Evolutionary conservation across 2,797 vertebrate species (phyloP), one percentile per base, ranked within the genome.

Genomic region (Intellagama lesueurii): DNA sequence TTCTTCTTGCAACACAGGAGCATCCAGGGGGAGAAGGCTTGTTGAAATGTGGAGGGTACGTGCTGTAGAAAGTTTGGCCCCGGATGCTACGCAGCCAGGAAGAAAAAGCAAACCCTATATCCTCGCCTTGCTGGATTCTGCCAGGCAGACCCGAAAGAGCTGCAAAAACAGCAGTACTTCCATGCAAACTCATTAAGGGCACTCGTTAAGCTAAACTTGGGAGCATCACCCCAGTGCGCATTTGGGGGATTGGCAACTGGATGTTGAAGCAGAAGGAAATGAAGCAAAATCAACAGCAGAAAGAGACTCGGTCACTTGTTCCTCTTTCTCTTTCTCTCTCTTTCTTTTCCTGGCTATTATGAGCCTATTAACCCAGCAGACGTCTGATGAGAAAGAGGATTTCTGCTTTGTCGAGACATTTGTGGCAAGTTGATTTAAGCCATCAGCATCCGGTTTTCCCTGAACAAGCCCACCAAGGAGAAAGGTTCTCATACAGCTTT

Each of bases 271-370:
- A 7, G 26, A 30, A n/a, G 30, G 22, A 66, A 26, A 24, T 49
- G 77, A 22, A 80, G 32, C 75, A 84, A 72, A 79, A 70, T 69
- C 88, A 78, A 80, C 69, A 87, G 82, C 9, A 14, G 35, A 92
- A 66, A 32, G 22, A 70, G 24, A 68, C 56, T 24, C n/a, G 22
- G 82, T 3, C 3, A 40, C 40, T 40, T 40, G 4, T 6, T 52
- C 69, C 44, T 32, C 16, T 70, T 28, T 30, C 32, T 47, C 3
- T 32, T n/a, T 73, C 14, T 35, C 9, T 14, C 8, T n/a, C 9
- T 12, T 12, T n/a, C 12, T 26, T 35, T 22, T 35, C 14, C 40
- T 22, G 16, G 3, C 0, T 69, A 28, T 44, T 22, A 7, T 69
- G 56, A 78, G 82, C 17, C 0, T 28, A n/a, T 35, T 28, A 32